Percentiles rank a stretch among this genome's conserved stretches.
phyloP scores from a whole-genome alignment of 1,140 invertebrate species.

The Brachionus koreanus region DNA sequence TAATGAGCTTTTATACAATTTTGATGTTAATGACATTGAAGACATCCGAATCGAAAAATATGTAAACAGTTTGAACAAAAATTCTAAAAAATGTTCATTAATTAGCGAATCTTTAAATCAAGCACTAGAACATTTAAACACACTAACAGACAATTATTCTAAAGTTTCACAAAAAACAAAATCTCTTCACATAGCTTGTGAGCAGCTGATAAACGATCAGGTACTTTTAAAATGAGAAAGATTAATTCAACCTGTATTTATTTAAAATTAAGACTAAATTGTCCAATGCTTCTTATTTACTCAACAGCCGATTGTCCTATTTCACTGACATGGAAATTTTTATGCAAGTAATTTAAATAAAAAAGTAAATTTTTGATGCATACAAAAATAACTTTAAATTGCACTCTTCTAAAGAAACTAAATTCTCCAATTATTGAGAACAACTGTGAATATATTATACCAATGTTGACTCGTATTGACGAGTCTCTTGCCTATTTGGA shows the following conservation, averaged over 20 bases:
- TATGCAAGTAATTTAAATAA: neutral
- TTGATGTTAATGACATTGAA: conserved; percentile 33
- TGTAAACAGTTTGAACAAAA: conserved; percentile 5
- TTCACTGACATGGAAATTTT: conserved; percentile 32
- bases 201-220: conserved; percentile 38
- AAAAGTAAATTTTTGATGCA: neutral
- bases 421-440: conserved; percentile 13
- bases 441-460: conserved; percentile 52
- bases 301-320: conserved; percentile 37
- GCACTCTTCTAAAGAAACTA: neutral
- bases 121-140: conserved; percentile 12
- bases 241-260: neutral
- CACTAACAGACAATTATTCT: neutral
- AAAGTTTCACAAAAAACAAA: conserved; percentile 43
- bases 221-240: neutral
- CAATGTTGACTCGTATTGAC: conserved; percentile 76
- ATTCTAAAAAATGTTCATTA: conserved; percentile 29
- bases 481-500: conserved; percentile 79
- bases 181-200: conserved; percentile 31
- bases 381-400: too few relatives aligned
- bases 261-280: conserved; percentile 1
- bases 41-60: conserved; percentile 18
- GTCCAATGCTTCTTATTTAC: neutral
- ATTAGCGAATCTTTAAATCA: neutral
- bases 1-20: conserved; percentile 22